A percentile compares a stretch with the other conserved stretches of the same genome.
These are phyloP conservation scores for Bradypodion ventrale DNA, from an alignment of 2,797 vertebrate species.

Conservation along the genomic window DNA sequence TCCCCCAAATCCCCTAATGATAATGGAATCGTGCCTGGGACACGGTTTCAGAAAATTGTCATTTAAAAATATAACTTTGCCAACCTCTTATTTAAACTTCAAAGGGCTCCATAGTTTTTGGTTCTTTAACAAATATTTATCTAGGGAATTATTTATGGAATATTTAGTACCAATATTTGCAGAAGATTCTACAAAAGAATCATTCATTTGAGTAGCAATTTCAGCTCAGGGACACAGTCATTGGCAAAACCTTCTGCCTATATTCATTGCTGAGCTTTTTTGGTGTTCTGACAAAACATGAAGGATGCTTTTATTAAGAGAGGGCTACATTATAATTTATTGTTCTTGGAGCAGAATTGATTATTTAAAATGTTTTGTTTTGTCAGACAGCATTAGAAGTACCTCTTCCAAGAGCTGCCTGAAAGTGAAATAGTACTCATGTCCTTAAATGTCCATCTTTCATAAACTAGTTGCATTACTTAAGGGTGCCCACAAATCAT, in stretches of 20 bases:
- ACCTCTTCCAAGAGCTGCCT: neutral
- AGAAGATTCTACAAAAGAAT: neutral
- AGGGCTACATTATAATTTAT: neutral
- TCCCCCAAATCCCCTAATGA: neutral
- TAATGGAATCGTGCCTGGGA: no score
- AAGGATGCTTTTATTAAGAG: neutral
- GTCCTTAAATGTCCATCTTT: neutral
- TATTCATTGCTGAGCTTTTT: neutral
- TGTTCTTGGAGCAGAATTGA: conserved; percentile 1
- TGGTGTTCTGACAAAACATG: neutral
- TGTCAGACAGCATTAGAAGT: neutral
- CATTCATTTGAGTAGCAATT: neutral
- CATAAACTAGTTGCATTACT: neutral
- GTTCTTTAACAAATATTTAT: neutral
- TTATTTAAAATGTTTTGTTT: conserved; percentile 26
- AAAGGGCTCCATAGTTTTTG: neutral
- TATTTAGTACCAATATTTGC: neutral
- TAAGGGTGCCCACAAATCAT: neutral
- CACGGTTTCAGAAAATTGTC: no score
- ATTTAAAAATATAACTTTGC: no score
- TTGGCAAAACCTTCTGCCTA: neutral
- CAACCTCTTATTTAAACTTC: neutral
- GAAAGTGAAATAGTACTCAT: neutral
- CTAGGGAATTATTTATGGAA: neutral
- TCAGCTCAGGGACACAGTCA: neutral